Percentiles rank a stretch among this genome's conserved stretches.
Evolutionary conservation across 1,140 invertebrate species (phyloP).

Genomic region (Stegodyphus dumicola): DNA sequence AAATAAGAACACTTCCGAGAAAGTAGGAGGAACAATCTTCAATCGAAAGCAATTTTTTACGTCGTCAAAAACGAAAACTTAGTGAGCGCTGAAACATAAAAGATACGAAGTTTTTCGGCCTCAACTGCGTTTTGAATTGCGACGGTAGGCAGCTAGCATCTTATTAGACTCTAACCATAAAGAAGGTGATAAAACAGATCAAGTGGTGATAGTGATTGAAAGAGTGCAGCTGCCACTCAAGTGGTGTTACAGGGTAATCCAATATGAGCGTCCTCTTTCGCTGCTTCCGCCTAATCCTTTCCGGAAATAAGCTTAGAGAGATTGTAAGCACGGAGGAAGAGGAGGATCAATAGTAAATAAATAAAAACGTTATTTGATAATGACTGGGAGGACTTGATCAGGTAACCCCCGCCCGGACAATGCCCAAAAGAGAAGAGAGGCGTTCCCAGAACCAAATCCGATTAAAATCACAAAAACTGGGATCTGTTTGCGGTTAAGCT

Average conservation of each 20-base stretch:
- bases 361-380: slow-evolving; percentile 62
- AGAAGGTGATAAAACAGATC: slow-evolving; percentile 51
- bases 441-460: slow-evolving; percentile 55
- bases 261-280: slow-evolving; percentile 57
- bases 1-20: too few relatives aligned
- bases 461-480: slow-evolving; percentile 62
- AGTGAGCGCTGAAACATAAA: not conserved
- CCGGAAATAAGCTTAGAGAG: slow-evolving; percentile 60
- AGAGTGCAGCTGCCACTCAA: slow-evolving; percentile 49
- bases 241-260: slow-evolving; percentile 59
- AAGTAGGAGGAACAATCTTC: too few relatives aligned
- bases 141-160: not conserved
- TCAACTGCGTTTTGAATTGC: not conserved
- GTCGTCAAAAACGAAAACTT: too few relatives aligned
- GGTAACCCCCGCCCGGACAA: slow-evolving; percentile 57
- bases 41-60: too few relatives aligned
- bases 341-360: slow-evolving; percentile 62
- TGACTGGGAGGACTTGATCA: slow-evolving; percentile 61
- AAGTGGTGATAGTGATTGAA: slow-evolving; percentile 53
- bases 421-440: slow-evolving; percentile 54
- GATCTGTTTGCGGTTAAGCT: slow-evolving; percentile 62
- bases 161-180: slow-evolving; percentile 46
- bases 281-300: slow-evolving; percentile 54
- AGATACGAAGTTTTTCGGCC: not conserved
- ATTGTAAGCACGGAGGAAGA: slow-evolving; percentile 23